A percentile compares a stretch with the other conserved stretches of the same genome.
These are phyloP conservation scores for Pantherophis guttatus DNA, from an alignment of 2,113 vertebrate genomes.

Conservation along the genomic window DNA sequence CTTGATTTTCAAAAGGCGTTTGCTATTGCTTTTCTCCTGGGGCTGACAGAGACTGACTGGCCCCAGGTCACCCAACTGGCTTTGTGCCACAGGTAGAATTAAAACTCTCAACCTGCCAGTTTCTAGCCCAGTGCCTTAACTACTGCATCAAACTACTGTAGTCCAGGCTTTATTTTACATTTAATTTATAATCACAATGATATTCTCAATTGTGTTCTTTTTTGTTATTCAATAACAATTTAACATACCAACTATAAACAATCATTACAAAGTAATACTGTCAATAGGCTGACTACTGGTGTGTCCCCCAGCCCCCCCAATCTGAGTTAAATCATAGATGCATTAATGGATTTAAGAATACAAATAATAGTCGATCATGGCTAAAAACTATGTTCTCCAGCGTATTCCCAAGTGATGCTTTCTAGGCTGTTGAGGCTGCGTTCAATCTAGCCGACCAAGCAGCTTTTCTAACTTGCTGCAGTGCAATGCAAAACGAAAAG, in stretches of 20 bases:
- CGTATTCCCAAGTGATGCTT: not conserved
- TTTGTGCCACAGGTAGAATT: not conserved
- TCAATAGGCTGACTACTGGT: not conserved
- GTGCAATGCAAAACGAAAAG: not conserved
- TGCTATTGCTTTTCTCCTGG: not conserved
- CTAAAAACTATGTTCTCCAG: not conserved
- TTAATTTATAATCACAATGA: not conserved
- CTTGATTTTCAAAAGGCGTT: not conserved
- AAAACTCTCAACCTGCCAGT: not conserved
- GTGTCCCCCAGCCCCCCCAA: not conserved
- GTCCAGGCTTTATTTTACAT: not conserved
- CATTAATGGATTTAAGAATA: not conserved
- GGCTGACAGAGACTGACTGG: not conserved
- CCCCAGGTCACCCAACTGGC: not conserved
- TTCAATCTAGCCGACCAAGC: not conserved
- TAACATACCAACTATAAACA: not conserved
- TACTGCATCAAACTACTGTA: not conserved
- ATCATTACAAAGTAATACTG: not conserved
- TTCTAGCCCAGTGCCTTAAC: not conserved
- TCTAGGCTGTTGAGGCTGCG: not conserved
- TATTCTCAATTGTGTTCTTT: not conserved
- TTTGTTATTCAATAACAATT: not conserved
- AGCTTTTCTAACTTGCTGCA: slow-evolving; percentile 9
- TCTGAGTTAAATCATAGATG: not conserved
- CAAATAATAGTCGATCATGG: not conserved